These are phyloP conservation scores for Pteronotus mesoamericanus DNA, from an alignment of 2,797 vertebrate genomes.

Conservation along the genomic window DNA sequence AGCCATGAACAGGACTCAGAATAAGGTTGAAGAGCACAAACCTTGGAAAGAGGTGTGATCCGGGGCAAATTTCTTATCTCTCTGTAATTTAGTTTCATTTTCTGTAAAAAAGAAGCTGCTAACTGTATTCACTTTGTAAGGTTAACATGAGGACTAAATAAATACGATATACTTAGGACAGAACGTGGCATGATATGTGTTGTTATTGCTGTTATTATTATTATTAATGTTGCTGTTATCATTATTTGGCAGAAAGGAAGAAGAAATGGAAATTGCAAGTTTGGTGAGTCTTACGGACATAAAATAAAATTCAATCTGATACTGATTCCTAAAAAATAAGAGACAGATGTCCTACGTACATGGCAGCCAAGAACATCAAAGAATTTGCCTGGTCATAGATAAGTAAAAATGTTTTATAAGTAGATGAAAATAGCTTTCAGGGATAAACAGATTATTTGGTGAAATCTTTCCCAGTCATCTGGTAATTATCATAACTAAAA, in stretches of 20 bases:
- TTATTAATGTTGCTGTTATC: background rate
- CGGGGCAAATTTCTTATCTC: background rate
- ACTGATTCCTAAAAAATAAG: background rate
- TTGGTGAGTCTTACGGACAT: background rate
- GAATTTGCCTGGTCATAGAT: background rate
- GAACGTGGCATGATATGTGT: background rate
- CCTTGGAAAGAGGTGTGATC: background rate
- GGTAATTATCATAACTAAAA: background rate
- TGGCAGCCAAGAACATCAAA: background rate
- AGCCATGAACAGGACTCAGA: background rate
- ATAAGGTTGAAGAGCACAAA: background rate
- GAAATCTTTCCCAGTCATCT: background rate
- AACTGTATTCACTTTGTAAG: background rate
- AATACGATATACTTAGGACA: background rate
- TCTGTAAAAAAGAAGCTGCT: background rate
- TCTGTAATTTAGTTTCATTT: background rate
- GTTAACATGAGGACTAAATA: background rate
- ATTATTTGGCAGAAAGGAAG: background rate
- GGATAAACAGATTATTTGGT: background rate
- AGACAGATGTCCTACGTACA: background rate
- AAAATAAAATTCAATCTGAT: background rate
- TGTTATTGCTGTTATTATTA: background rate
- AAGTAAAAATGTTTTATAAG: background rate
- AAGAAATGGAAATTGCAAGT: background rate
- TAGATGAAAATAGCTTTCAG: background rate